phyloP scores from a whole-genome alignment of 2,797 vertebrate genomes.

The Lagocephalus sceleratus region DNA sequence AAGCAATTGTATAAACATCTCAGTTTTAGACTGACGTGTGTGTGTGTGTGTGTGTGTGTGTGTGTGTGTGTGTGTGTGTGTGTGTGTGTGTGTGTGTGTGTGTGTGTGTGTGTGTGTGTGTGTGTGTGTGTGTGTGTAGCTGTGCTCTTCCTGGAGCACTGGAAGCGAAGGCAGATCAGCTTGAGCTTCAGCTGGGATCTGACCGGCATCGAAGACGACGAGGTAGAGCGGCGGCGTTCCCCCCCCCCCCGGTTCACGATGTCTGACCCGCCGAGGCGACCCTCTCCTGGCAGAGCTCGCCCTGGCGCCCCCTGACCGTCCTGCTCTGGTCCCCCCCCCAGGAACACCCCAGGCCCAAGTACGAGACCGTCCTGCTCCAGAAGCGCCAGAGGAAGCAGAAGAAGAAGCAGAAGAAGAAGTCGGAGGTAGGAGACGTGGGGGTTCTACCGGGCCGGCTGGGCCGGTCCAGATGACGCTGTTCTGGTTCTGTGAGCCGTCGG shows the following conservation, averaged over 20 bases:
- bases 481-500: too few species aligned
- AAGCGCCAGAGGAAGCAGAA: constrained; percentile 82
- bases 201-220: constrained; percentile 93
- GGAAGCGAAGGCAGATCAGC: constrained; percentile 95
- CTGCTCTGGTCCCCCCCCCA: too few species aligned
- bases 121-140: constrained; percentile 68
- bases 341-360: constrained; percentile 93
- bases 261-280: too few species aligned
- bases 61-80: neutral
- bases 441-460: too few species aligned
- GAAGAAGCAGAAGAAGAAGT: constrained; percentile 66
- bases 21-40: neutral
- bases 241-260: too few species aligned
- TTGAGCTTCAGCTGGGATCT: constrained; percentile 95
- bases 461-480: too few species aligned
- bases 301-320: too few species aligned
- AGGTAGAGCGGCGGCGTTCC: too few species aligned
- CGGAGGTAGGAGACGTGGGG: constrained; percentile 72
- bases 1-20: too few species aligned
- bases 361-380: constrained; percentile 88
- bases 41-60: neutral
- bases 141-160: constrained; percentile 93
- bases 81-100: neutral
- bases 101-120: neutral
- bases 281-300: too few species aligned